Percentiles rank a stretch among this genome's conserved stretches.
Conservation (phyloP, 2,113 vertebrate species). For the Urocynchramus pylzowi region DNA sequence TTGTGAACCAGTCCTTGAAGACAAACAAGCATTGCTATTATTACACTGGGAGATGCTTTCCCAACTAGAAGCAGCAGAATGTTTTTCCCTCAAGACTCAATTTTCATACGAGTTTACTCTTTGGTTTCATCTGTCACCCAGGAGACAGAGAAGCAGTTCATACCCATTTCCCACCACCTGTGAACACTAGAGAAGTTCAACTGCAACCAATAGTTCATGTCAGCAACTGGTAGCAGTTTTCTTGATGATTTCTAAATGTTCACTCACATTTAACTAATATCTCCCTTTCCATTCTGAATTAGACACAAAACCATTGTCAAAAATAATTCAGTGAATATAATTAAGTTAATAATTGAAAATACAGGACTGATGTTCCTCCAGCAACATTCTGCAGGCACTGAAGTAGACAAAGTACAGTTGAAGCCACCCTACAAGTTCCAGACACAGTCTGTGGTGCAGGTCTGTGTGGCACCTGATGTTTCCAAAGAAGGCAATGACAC, state of each 20-base stretch:
- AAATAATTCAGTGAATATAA: background rate
- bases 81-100: background rate
- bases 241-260: background rate
- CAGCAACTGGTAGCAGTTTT: background rate
- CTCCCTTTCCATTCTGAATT: background rate
- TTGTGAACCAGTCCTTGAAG: background rate
- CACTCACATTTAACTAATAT: background rate
- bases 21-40: background rate
- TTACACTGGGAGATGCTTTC: background rate
- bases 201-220: rapidly evolving
- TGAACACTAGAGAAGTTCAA: background rate
- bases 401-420: background rate
- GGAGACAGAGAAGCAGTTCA: background rate
- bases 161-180: background rate
- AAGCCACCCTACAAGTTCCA: background rate
- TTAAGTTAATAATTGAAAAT: background rate
- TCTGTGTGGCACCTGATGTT: background rate
- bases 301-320: background rate
- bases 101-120: background rate
- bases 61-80: background rate
- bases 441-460: background rate
- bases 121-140: background rate
- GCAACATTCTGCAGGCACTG: background rate
- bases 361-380: background rate
- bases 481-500: background rate